These are phyloP conservation scores for Typhlichthys eigenmanni DNA, from an alignment of 2,797 vertebrate genomes.

Conservation along the genomic window DNA sequence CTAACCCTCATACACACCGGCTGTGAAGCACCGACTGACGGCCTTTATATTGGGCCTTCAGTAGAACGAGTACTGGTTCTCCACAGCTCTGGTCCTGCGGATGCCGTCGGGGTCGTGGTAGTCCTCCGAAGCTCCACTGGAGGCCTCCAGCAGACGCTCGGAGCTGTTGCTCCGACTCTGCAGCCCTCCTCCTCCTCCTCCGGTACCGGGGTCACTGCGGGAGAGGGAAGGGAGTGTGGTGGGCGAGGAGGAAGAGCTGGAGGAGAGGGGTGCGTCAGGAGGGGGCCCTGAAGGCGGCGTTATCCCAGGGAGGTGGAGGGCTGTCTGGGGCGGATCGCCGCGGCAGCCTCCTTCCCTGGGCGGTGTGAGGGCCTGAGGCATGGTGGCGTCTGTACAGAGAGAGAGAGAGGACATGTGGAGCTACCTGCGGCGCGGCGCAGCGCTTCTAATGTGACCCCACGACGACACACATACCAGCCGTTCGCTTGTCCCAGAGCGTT, in stretches of 20 bases:
- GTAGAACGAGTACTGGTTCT: constrained; percentile 99
- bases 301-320: constrained; percentile 80
- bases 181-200: constrained; percentile 63
- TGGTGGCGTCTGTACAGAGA: constrained; percentile 70
- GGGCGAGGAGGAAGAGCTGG: constrained; percentile 80
- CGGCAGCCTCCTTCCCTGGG: constrained; percentile 79
- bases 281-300: constrained; percentile 60
- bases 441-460: constrained; percentile 2
- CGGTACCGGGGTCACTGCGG: constrained; percentile 77
- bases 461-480: constrained; percentile 11
- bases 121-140: constrained; percentile 78
- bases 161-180: constrained; percentile 89
- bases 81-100: constrained; percentile 87
- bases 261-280: constrained; percentile 72
- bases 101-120: constrained; percentile 86
- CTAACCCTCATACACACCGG: background rate
- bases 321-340: constrained; percentile 74
- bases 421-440: constrained; percentile 2
- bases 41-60: constrained; percentile 62
- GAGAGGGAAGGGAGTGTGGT: constrained; percentile 77
- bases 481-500: constrained; percentile 6
- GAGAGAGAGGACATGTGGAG: constrained; percentile 2
- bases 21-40: constrained; percentile 6
- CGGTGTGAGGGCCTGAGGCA: constrained; percentile 63
- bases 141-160: constrained; percentile 86